phyloP scores from a whole-genome alignment of 2,797 vertebrate genomes.

The Gastrophryne carolinensis region DNA sequence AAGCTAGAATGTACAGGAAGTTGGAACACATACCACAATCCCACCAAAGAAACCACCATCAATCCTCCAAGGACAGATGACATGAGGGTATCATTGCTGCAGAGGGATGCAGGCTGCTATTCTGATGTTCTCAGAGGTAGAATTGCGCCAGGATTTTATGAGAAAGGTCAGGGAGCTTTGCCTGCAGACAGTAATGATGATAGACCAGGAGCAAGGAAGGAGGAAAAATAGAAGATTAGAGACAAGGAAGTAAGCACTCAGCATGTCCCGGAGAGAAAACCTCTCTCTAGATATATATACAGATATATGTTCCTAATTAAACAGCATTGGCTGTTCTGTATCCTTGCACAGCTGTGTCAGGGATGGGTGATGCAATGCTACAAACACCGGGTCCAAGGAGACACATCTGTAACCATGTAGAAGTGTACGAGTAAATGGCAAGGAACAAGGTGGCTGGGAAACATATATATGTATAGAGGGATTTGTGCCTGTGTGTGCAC shows the following conservation, averaged over 20 bases:
- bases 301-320: conserved; percentile 36
- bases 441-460: not conserved
- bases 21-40: conserved; percentile 11
- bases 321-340: not conserved
- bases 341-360: conserved; percentile 32
- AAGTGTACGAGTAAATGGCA: not conserved
- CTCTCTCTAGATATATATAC: too few species aligned
- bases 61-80: not conserved
- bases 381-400: conserved; percentile 13
- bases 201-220: not conserved
- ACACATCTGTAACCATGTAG: conserved; percentile 26
- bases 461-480: not conserved
- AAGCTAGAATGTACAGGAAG: not conserved
- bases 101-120: not conserved
- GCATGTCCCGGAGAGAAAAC: not conserved
- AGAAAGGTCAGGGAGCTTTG: not conserved
- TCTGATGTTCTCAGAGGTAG: not conserved
- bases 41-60: not conserved
- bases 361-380: conserved; percentile 40
- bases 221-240: not conserved
- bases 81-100: not conserved
- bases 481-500: not conserved
- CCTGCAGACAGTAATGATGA: not conserved
- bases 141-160: not conserved
- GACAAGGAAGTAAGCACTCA: not conserved